phyloP scores from a whole-genome alignment of 92 coral and sea anemone genomes.

The Epizoanthus stellaris region DNA sequence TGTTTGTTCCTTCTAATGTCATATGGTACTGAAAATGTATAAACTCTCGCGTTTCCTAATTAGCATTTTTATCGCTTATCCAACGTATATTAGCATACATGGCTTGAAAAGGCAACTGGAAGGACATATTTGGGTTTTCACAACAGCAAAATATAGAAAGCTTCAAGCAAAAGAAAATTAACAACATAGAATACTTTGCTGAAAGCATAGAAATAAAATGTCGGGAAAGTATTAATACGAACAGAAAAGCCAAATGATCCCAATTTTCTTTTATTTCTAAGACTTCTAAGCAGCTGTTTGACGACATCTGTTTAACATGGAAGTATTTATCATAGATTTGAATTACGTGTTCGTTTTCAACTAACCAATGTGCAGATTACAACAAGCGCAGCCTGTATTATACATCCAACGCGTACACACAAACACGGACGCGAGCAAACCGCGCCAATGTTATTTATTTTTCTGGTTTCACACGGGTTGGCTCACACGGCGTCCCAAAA shows the following conservation, averaged over 20 bases:
- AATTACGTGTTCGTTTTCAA: conserved; percentile 18
- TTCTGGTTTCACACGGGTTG: conserved; percentile 17
- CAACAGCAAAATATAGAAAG: background rate
- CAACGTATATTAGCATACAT: conserved; percentile 11
- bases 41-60: background rate
- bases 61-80: conserved; percentile 18
- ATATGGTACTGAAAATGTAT: background rate
- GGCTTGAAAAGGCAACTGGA: conserved; percentile 27
- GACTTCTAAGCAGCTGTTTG: conserved; percentile 38
- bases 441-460: conserved; percentile 18
- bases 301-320: conserved; percentile 87
- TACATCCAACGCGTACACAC: conserved; percentile 10
- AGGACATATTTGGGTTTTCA: background rate
- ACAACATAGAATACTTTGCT: background rate
- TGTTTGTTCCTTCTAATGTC: background rate
- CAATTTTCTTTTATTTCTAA: conserved; percentile 20
- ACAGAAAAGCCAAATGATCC: background rate
- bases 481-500: background rate
- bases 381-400: conserved; percentile 8
- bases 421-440: conserved; percentile 3
- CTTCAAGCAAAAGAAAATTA: background rate
- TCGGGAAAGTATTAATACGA: background rate
- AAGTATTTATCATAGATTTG: conserved; percentile 67
- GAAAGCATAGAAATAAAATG: background rate
- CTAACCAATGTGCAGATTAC: conserved; percentile 39